Conservation (phyloP, 2,888 invertebrate genomes). For the Melitaea athalia region DNA sequence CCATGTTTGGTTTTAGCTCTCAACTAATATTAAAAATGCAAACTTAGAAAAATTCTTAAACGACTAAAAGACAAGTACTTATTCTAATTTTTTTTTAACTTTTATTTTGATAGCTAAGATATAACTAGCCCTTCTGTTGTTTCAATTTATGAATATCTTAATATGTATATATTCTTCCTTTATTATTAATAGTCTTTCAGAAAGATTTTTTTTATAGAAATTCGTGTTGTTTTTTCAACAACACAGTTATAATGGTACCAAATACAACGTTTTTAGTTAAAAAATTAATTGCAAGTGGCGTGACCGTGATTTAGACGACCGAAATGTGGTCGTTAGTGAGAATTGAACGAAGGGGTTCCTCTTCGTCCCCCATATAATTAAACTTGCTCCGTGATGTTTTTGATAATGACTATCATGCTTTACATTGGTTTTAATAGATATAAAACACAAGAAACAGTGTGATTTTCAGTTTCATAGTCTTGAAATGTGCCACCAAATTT, state of each 20-base stretch:
- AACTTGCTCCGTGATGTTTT: slow-evolving; percentile 60
- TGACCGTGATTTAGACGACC: slow-evolving; percentile 70
- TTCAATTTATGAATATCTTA: no score
- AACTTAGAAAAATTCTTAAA: neutral
- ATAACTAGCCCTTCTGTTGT: no score
- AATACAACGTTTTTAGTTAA: slow-evolving; percentile 48
- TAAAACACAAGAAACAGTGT: neutral
- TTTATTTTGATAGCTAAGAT: no score
- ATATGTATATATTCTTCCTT: neutral
- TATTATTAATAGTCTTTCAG: no score
- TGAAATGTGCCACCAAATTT: neutral
- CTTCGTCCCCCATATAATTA: slow-evolving; percentile 68
- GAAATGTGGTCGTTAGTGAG: slow-evolving; percentile 76
- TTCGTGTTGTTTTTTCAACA: neutral
- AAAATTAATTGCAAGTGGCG: slow-evolving; percentile 77
- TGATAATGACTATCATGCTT: slow-evolving; percentile 46
- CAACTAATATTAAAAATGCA: slow-evolving; percentile 20
- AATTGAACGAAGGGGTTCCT: slow-evolving; percentile 70
- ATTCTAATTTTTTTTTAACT: no score
- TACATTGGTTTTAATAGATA: slow-evolving; percentile 14
- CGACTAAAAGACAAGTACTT: no score
- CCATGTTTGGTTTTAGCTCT: slow-evolving; percentile 45
- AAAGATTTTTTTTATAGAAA: neutral
- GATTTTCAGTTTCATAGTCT: neutral
- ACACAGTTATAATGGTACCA: neutral